These are phyloP conservation scores for Coreoperca whiteheadi DNA, from an alignment of 2,113 vertebrate genomes.

Conservation along the genomic window DNA sequence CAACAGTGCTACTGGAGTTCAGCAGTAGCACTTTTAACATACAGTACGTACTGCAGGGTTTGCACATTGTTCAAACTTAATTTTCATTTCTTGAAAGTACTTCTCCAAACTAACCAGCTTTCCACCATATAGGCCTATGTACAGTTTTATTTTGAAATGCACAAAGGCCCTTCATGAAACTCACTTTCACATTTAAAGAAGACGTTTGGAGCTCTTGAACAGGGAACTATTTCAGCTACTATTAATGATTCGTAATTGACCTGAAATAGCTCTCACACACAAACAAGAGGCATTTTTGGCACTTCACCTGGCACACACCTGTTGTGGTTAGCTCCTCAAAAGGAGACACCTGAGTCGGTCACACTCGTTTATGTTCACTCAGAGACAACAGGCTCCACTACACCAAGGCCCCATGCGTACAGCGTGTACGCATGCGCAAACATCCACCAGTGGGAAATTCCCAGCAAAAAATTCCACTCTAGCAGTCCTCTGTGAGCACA, in stretches of 20 bases:
- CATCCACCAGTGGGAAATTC: slow-evolving; percentile 78
- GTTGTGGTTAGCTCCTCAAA: slow-evolving; percentile 24
- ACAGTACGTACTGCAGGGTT: background rate
- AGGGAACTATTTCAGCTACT: background rate
- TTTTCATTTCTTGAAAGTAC: slow-evolving; percentile 14
- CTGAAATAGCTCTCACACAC: background rate
- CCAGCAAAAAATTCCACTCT: slow-evolving; percentile 79
- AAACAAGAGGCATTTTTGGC: background rate
- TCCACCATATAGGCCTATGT: background rate
- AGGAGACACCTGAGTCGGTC: slow-evolving; percentile 49
- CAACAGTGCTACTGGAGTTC: slow-evolving; percentile 76
- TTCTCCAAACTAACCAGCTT: slow-evolving; percentile 3
- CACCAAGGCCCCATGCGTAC: slow-evolving; percentile 4
- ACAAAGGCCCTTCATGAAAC: background rate
- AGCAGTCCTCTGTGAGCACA: slow-evolving; percentile 72
- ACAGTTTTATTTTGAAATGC: slow-evolving; percentile 12
- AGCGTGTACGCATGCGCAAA: slow-evolving; percentile 31
- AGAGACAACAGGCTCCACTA: slow-evolving; percentile 36
- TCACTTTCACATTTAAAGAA: background rate
- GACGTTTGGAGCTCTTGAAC: too few relatives aligned
- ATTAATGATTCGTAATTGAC: background rate
- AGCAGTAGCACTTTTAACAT: slow-evolving; percentile 35
- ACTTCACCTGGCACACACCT: background rate
- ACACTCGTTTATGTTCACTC: slow-evolving; percentile 41
- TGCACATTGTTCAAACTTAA: background rate